Percentiles rank a stretch among this genome's conserved stretches.
These are phyloP conservation scores for Nebria salina DNA, from an alignment of 2,888 invertebrate species.

Conservation along the genomic window DNA sequence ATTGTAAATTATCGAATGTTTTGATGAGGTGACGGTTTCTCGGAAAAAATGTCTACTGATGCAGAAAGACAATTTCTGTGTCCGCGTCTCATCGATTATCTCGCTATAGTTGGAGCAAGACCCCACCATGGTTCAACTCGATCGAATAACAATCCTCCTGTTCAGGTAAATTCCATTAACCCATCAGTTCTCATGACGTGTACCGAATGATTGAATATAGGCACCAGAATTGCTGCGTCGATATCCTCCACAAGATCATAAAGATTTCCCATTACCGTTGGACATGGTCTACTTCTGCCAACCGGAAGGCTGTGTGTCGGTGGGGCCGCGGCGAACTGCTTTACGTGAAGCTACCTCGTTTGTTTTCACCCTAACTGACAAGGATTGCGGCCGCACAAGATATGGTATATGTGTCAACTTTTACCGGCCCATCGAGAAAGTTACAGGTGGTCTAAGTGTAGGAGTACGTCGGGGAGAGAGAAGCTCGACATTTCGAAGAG, in stretches of 20 bases:
- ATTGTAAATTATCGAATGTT: slow-evolving; percentile 5
- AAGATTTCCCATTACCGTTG: slow-evolving; percentile 95
- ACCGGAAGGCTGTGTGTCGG: slow-evolving; percentile 96
- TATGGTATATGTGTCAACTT: slow-evolving; percentile 99
- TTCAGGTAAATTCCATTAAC: slow-evolving; percentile 70
- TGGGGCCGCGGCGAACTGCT: slow-evolving; percentile 86
- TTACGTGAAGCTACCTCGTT: slow-evolving; percentile 94
- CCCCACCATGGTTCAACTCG: slow-evolving; percentile 72
- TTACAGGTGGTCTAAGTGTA: slow-evolving; percentile 56
- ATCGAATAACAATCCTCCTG: slow-evolving; percentile 77
- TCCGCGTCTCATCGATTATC: slow-evolving; percentile 92
- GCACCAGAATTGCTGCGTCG: slow-evolving; percentile 93
- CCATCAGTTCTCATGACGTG: not conserved
- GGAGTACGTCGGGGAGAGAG: slow-evolving; percentile 62
- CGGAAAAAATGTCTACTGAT: slow-evolving; percentile 63
- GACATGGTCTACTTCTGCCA: slow-evolving; percentile 99
- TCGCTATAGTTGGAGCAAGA: slow-evolving; percentile 94
- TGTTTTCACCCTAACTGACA: slow-evolving; percentile 98
- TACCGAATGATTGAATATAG: slow-evolving; percentile 61
- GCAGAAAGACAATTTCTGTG: slow-evolving; percentile 83
- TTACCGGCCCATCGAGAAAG: slow-evolving; percentile 88
- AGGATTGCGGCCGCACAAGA: slow-evolving; percentile 94
- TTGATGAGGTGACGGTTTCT: slow-evolving; percentile 31
- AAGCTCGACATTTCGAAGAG: slow-evolving; percentile 75
- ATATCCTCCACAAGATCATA: slow-evolving; percentile 96